Conservation (phyloP, 2,888 invertebrate genomes). For the Dolichopus griseipennis region DNA sequence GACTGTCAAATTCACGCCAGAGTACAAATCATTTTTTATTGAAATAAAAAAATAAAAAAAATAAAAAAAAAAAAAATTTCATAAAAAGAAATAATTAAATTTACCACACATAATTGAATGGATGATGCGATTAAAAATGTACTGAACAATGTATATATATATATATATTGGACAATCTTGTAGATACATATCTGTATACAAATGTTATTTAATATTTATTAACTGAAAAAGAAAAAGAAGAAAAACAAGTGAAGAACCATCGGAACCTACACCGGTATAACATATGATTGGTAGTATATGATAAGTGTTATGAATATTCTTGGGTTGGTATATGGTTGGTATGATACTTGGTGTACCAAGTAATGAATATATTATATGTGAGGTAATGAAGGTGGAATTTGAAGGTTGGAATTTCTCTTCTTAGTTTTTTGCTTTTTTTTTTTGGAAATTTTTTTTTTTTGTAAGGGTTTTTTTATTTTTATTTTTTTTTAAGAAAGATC, state of each 20-base stretch:
- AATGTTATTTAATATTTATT: neutral
- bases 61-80: neutral
- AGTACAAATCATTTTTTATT: constrained; percentile 11
- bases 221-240: neutral
- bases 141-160: neutral
- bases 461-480: neutral
- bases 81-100: neutral
- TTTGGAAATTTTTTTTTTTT: neutral
- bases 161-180: neutral
- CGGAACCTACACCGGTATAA: no score
- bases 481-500: neutral
- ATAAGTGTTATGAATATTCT: no score
- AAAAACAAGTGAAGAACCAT: neutral
- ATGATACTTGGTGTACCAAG: no score
- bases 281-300: neutral
- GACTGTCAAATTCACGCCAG: constrained; percentile 11
- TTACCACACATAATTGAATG: constrained; percentile 6
- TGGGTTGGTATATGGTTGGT: no score
- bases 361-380: no score
- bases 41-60: neutral
- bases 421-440: no score
- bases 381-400: neutral
- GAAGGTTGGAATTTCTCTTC: neutral
- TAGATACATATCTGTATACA: neutral
- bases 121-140: neutral